phyloP scores from a whole-genome alignment of 1,140 invertebrate genomes.

The Hypothenemus hampei region DNA sequence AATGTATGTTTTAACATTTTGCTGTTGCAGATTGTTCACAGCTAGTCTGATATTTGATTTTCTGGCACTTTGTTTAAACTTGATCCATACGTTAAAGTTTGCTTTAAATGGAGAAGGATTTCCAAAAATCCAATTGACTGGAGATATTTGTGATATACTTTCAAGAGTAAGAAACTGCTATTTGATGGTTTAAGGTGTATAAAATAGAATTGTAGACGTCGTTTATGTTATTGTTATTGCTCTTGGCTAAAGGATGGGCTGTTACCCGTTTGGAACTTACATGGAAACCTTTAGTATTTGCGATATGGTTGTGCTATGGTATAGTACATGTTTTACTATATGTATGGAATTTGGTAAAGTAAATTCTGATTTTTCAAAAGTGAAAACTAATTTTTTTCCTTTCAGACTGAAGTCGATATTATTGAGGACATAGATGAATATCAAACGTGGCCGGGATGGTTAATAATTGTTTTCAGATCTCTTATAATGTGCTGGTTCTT shows the following conservation, averaged over 20 bases:
- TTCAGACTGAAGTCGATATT: slow-evolving; percentile 89
- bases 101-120: slow-evolving; percentile 84
- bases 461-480: slow-evolving; percentile 81
- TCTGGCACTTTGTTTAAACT: slow-evolving; percentile 76
- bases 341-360: slow-evolving; percentile 89
- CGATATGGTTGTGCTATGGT: slow-evolving; percentile 88
- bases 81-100: slow-evolving; percentile 86
- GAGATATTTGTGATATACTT: slow-evolving; percentile 87
- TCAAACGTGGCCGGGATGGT: slow-evolving; percentile 94
- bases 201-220: slow-evolving; percentile 62
- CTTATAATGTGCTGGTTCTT: slow-evolving; percentile 95
- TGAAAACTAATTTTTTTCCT: slow-evolving; percentile 21
- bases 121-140: slow-evolving; percentile 71
- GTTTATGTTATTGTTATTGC: slow-evolving; percentile 89
- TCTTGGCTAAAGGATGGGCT: slow-evolving; percentile 96
- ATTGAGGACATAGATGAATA: slow-evolving; percentile 96
- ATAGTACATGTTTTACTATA: slow-evolving; percentile 88
- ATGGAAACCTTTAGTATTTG: slow-evolving; percentile 80
- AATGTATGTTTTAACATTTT: not conserved
- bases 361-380: not conserved
- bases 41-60: slow-evolving; percentile 81
- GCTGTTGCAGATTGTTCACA: slow-evolving; percentile 62
- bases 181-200: slow-evolving; percentile 1
- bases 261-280: slow-evolving; percentile 84
- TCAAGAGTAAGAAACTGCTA: slow-evolving; percentile 56